Percentiles rank a stretch among this genome's conserved stretches.
phyloP scores from a whole-genome alignment of 2,113 vertebrate genomes.

The Geococcyx californianus region DNA sequence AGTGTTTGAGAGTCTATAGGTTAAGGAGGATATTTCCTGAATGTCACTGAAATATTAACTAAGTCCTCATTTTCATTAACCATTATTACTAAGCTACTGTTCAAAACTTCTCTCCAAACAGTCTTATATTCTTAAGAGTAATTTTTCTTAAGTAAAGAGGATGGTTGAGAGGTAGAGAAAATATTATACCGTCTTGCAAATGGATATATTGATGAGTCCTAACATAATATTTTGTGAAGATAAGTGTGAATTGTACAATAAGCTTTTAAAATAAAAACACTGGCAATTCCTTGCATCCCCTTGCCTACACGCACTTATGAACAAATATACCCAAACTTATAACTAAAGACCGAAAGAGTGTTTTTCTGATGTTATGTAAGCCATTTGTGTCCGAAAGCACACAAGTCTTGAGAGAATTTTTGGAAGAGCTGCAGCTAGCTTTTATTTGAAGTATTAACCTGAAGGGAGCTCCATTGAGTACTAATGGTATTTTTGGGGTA shows the following conservation, averaged over 20 bases:
- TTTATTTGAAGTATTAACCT: not conserved
- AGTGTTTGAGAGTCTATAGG: not conserved
- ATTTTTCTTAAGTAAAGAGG: not conserved
- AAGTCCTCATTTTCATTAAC: not conserved
- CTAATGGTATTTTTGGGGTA: not conserved
- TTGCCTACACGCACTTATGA: conserved; percentile 23
- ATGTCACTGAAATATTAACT: too few species aligned
- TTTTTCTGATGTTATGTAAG: not conserved
- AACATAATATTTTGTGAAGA: not conserved
- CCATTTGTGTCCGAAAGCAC: not conserved
- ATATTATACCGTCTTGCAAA: not conserved
- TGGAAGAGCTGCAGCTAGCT: not conserved
- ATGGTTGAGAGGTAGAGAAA: not conserved
- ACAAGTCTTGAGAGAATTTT: not conserved
- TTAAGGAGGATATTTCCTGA: not conserved
- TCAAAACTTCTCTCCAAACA: not conserved
- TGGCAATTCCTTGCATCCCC: conserved; percentile 10
- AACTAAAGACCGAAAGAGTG: not conserved
- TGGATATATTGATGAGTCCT: not conserved
- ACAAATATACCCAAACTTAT: not conserved
- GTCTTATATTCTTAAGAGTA: not conserved
- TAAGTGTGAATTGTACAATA: not conserved
- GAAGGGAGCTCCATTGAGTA: not conserved
- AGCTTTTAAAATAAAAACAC: conserved; percentile 14
- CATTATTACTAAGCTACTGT: not conserved